Percentiles rank a stretch among this genome's conserved stretches.
Conservation (phyloP, 1,140 invertebrate species). For the Elymnias hypermnestra region DNA sequence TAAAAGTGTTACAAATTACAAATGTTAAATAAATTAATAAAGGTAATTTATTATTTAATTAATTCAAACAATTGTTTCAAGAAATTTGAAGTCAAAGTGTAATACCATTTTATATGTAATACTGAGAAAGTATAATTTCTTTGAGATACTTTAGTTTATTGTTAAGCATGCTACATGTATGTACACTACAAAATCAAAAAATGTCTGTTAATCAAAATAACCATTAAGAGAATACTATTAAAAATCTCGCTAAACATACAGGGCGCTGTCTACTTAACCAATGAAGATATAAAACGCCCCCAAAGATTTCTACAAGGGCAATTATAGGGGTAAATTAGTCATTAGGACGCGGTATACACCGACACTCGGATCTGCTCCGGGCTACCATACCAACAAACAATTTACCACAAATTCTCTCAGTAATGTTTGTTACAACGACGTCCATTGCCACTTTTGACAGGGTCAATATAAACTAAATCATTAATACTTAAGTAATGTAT, state of each 20-base stretch:
- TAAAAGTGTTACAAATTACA: too few species aligned
- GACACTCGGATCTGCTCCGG: conserved; percentile 25
- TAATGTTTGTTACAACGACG: background rate
- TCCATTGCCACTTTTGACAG: conserved; percentile 10
- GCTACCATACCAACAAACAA: conserved; percentile 28
- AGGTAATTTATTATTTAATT: too few species aligned
- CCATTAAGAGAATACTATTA: too few species aligned
- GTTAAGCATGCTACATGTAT: too few species aligned
- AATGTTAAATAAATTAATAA: too few species aligned
- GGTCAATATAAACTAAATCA: background rate
- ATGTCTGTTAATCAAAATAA: too few species aligned
- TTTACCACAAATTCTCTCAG: conserved; percentile 5
- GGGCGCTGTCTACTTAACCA: conserved; percentile 18
- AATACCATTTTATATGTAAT: too few species aligned
- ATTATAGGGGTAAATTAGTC: conserved; percentile 45
- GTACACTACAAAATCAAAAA: too few species aligned
- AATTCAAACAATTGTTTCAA: too few species aligned
- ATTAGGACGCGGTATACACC: conserved; percentile 24
- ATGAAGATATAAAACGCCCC: conserved; percentile 24
- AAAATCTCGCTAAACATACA: conserved; percentile 12
- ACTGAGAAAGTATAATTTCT: too few species aligned
- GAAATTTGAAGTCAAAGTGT: too few species aligned
- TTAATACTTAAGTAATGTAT: conserved; percentile 7
- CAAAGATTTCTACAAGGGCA: conserved; percentile 38
- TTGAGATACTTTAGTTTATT: too few species aligned